Conservation (phyloP, 2,888 invertebrate genomes). For the Melieria crassipennis region DNA sequence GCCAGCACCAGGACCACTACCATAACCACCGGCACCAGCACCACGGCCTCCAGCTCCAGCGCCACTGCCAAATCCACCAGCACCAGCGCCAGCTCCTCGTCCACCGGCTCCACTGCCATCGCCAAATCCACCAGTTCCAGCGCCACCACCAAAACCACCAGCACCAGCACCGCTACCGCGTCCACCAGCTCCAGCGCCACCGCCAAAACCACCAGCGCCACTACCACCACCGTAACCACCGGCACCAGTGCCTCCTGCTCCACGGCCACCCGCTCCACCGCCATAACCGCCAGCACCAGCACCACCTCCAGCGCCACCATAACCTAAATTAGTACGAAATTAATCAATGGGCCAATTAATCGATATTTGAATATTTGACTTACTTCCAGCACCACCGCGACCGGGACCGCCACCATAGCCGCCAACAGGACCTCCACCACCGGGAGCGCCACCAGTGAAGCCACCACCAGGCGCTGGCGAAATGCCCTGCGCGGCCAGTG, state of each 20-base stretch:
- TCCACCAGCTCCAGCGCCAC: slow-evolving; percentile 43
- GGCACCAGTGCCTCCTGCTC: slow-evolving; percentile 39
- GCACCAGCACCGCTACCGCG: slow-evolving; percentile 48
- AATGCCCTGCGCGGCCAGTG: slow-evolving; percentile 67
- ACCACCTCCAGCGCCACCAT: slow-evolving; percentile 60
- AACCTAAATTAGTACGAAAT: slow-evolving; percentile 38
- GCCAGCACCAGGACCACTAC: slow-evolving; percentile 33
- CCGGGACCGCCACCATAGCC: slow-evolving; percentile 41
- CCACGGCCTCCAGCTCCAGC: slow-evolving; percentile 45
- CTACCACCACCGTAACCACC: slow-evolving; percentile 14
- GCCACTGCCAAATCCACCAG: slow-evolving; percentile 35
- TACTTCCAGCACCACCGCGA: not conserved
- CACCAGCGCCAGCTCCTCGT: slow-evolving; percentile 31
- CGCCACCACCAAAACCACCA: slow-evolving; percentile 33
- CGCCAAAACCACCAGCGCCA: slow-evolving; percentile 10
- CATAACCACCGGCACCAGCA: slow-evolving; percentile 42
- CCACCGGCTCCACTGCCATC: slow-evolving; percentile 35
- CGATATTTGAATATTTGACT: not conserved
- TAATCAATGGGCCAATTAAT: not conserved
- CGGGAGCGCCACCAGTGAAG: slow-evolving; percentile 49
- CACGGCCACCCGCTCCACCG: slow-evolving; percentile 40
- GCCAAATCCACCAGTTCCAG: slow-evolving; percentile 11
- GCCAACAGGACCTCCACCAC: slow-evolving; percentile 46
- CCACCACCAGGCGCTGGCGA: slow-evolving; percentile 67
- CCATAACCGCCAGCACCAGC: slow-evolving; percentile 42